phyloP scores from a whole-genome alignment of 2,888 invertebrate genomes.

The Caenorhabditis virilis region DNA sequence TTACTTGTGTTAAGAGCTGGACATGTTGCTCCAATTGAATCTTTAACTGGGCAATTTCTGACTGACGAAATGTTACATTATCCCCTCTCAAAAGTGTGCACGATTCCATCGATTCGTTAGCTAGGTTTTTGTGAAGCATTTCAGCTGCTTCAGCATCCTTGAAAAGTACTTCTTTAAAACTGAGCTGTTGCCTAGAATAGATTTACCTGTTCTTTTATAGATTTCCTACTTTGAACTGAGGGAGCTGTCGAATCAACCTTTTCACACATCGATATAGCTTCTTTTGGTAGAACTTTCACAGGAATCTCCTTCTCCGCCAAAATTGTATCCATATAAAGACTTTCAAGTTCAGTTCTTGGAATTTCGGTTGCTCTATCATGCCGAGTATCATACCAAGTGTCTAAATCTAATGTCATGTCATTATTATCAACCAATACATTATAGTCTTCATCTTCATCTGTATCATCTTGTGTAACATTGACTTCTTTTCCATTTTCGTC shows the following conservation, averaged over 20 bases:
- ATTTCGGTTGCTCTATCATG: slow-evolving; percentile 28
- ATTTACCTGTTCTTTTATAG: not conserved
- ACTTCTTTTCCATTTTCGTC: slow-evolving; percentile 7
- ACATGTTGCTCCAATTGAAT: slow-evolving; percentile 33
- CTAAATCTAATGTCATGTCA: slow-evolving; percentile 12
- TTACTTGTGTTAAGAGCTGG: slow-evolving; percentile 22
- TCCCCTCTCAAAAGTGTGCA: slow-evolving; percentile 9
- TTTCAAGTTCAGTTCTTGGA: slow-evolving; percentile 22
- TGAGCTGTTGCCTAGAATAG: not conserved
- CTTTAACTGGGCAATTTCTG: slow-evolving; percentile 11
- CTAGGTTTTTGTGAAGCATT: not conserved
- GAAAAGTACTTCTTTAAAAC: not conserved
- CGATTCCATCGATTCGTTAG: slow-evolving; percentile 4
- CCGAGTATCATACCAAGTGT: slow-evolving; percentile 27
- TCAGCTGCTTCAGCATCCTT: not conserved
- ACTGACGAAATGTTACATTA: slow-evolving; percentile 7
- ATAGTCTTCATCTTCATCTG: slow-evolving; percentile 30
- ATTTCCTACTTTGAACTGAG: not conserved
- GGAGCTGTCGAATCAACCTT: too few species aligned
- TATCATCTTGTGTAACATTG: slow-evolving; percentile 21
- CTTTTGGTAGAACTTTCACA: slow-evolving; percentile 13
- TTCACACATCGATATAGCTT: too few species aligned
- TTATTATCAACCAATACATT: slow-evolving; percentile 18
- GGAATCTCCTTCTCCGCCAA: slow-evolving; percentile 32
- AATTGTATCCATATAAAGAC: slow-evolving; percentile 23